Conservation (phyloP, 2,113 vertebrate genomes). For the Excalfactoria chinensis region DNA sequence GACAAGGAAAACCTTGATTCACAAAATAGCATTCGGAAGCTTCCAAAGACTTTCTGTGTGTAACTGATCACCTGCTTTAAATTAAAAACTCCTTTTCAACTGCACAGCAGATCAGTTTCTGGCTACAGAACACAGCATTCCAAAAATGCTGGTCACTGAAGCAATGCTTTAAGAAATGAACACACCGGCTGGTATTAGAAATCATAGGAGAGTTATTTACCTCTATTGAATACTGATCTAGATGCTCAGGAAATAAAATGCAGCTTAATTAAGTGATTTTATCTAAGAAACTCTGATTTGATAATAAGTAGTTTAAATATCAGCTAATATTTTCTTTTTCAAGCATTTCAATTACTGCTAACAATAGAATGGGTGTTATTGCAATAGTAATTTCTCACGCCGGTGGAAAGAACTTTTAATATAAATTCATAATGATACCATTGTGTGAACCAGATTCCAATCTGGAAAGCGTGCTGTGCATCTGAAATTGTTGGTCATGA, state of each 20-base stretch:
- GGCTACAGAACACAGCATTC: neutral
- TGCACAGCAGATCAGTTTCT: conserved; percentile 6
- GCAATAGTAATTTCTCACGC: conserved; percentile 35
- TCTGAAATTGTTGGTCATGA: neutral
- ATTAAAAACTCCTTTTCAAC: neutral
- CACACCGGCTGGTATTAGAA: conserved; percentile 16
- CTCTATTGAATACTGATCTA: conserved; percentile 51
- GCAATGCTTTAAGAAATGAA: conserved; percentile 51
- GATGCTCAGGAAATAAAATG: conserved; percentile 54
- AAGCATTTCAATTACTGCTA: conserved; percentile 45
- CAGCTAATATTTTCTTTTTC: conserved; percentile 51
- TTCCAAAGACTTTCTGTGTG: neutral
- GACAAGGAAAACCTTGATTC: conserved; percentile 15
- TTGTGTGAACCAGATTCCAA: conserved; percentile 38
- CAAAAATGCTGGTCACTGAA: conserved; percentile 35
- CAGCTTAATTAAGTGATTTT: conserved; percentile 63
- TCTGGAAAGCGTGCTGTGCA: neutral
- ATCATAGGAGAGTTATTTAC: conserved; percentile 55
- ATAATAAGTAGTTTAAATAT: conserved; percentile 64
- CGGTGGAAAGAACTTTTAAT: conserved; percentile 50
- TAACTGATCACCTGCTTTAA: conserved; percentile 35
- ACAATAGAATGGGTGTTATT: conserved; percentile 22
- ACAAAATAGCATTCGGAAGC: neutral
- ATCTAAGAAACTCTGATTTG: conserved; percentile 58
- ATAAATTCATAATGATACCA: conserved; percentile 17